Evolutionary conservation across 1,140 invertebrate genomes (phyloP), one percentile per base, ranked within the genome.

Genomic region (Zophobas atratus): DNA sequence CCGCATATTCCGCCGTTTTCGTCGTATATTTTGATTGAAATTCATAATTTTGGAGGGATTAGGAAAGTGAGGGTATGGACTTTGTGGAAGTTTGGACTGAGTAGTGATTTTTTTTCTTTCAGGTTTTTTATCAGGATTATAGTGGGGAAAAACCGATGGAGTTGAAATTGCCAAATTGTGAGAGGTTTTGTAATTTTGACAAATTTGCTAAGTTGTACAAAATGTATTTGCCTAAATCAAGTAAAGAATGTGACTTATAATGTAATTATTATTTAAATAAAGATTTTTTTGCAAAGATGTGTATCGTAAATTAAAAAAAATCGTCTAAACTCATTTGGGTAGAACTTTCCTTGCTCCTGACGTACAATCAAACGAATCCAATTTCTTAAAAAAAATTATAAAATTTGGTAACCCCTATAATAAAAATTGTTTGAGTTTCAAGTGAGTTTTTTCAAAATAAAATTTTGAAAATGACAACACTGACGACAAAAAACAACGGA

Each of bases 1-100:
- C 85, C 88, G 1, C 88, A 89, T 70, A 86, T 89, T 60, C 90
- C 90, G 0, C 85, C 86, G 35, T 90, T 89, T 78, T 88, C 88
- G 0, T 84, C 89, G 5, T 88, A 87, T 1, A 70, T 81, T 1
- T 8, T 77, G 6, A 38, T 81, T 6, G 80, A 81, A 70, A 36
- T 80, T n/a, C 80, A 80, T 49, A 56, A 75, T 34, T 73, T 77
- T n/a, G 43, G 77, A 41, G 72, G 55, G 20, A n/a, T 63, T 34
- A 49, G 76, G 35, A 53, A 46, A 6, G 34, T 81, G 43, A 74
- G 78, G 60, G 80, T 81, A 77, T 49, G 1, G 2, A 33, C 4
- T n/a, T 48, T 48, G 32, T 2, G 1, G 53, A 72, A 8, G 3
- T 32, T 38, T 70, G 32, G 20, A 20, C 20, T 20, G 20, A 20